A percentile compares a stretch with the other conserved stretches of the same genome.
phyloP scores from a whole-genome alignment of 2,113 vertebrate genomes.

The Pholis gunnellus region DNA sequence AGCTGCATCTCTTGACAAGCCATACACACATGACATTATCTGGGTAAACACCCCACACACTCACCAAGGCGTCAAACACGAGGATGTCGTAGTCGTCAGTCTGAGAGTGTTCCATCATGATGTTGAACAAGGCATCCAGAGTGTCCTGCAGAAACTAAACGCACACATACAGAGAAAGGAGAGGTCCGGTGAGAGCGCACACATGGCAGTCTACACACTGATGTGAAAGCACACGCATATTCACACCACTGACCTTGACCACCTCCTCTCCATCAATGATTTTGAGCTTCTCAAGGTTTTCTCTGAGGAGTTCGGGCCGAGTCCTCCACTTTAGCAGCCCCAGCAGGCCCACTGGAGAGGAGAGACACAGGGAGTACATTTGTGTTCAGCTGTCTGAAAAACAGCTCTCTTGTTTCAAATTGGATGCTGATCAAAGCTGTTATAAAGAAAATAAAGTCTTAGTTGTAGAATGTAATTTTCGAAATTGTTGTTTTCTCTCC shows the following conservation, averaged over 20 bases:
- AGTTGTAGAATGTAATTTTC: background rate
- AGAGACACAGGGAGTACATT: slow-evolving; percentile 33
- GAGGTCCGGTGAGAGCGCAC: background rate
- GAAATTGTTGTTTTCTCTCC: background rate
- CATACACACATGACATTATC: slow-evolving; percentile 6
- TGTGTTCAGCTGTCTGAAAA: background rate
- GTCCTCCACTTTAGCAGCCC: slow-evolving; percentile 97
- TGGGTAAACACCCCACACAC: slow-evolving; percentile 52
- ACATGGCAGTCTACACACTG: background rate
- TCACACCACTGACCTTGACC: slow-evolving; percentile 89
- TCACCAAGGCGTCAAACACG: slow-evolving; percentile 98
- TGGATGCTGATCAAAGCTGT: background rate
- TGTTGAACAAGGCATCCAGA: slow-evolving; percentile 96
- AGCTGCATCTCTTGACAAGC: slow-evolving; percentile 24
- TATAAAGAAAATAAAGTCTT: background rate
- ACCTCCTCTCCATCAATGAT: slow-evolving; percentile 98
- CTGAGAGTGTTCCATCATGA: slow-evolving; percentile 99
- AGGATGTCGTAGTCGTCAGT: slow-evolving; percentile 96
- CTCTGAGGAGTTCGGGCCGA: slow-evolving; percentile 91
- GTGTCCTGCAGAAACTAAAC: slow-evolving; percentile 95
- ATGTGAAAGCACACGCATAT: slow-evolving; percentile 2
- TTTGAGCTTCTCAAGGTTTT: slow-evolving; percentile 95
- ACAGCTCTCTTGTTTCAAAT: background rate
- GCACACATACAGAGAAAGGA: slow-evolving; percentile 10
- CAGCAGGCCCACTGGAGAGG: slow-evolving; percentile 89